Base-by-base conservation (phyloP, 2,113 vertebrate species). In the Kryptolebias marmoratus region DNA sequence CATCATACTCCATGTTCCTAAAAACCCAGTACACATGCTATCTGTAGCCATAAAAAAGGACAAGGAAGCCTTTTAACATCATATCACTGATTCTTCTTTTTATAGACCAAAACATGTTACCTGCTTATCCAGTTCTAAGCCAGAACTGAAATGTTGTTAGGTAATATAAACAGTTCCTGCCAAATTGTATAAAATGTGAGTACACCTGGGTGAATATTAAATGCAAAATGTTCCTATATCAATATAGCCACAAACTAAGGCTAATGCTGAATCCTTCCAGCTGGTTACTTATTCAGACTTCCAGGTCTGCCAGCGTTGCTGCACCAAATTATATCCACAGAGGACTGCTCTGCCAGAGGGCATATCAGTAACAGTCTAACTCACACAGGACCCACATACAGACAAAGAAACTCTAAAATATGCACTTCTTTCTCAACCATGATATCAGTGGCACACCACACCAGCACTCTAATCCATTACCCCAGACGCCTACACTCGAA, bases 401-500 rank as follows among this genome's bases (percentile, higher is more conserved):
- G 85, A 86, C 85, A 90, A 86, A 89, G 82, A 78, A 80, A 83
- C 69, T 81, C 75, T 68, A 68, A 87, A 88, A 91, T 86, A 89
- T 82, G 84, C 87, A 77, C 56, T 81, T 87, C 78, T 85, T 88
- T 86, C 67, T 87, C 80, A 78, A 67, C 71, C 83, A 78, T 88
- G 86, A 81, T 90, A 90, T 90, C 84, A 81, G 64, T 84, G 83
- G 87, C 79, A 45, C 39, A 60, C 58, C 36, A 60, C 36, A 85
- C 73, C 86, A 88, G 79, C 53, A 47, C 82, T 83, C 88, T 92
- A 91, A 92, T 92, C 90, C 91, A 91, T 92, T 92, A 89, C 88
- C 90, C 90, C 22, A 78, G 78, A 90, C 89, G 80, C 91, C 91
- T 75, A 91, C 90, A 85, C 89, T 81, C 68, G 72, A 87, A 86